Percentiles rank a stretch among this genome's conserved stretches.
These are phyloP conservation scores for Protobothrops mucrosquamatus DNA, from an alignment of 2,113 vertebrate species.

Conservation along the genomic window DNA sequence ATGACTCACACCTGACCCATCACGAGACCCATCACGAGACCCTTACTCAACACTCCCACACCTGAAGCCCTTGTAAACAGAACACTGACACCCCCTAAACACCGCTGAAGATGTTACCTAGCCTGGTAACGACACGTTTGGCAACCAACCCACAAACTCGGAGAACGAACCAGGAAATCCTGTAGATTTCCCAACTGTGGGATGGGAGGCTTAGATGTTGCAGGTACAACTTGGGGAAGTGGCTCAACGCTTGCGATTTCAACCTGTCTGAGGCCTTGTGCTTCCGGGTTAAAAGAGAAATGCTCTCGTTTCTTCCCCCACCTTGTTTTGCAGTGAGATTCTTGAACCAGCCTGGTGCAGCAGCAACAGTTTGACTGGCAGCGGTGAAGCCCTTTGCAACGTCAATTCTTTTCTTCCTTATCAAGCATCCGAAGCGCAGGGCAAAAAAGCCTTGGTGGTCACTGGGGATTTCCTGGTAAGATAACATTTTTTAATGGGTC, in stretches of 20 bases:
- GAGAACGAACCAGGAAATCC: neutral
- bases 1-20: too few species aligned
- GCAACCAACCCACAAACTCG: too few species aligned
- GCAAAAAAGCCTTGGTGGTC: slow-evolving; percentile 78
- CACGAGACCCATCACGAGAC: too few species aligned
- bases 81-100: too few species aligned
- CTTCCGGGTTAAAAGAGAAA: neutral
- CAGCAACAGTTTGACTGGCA: slow-evolving; percentile 43
- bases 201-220: too few species aligned
- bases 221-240: neutral
- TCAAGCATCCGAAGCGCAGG: neutral
- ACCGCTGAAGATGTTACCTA: too few species aligned
- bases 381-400: slow-evolving; percentile 16
- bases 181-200: neutral
- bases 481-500: neutral
- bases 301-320: too few species aligned
- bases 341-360: slow-evolving; percentile 69
- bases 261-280: neutral
- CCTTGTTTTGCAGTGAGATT: slow-evolving; percentile 68
- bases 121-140: too few species aligned
- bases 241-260: neutral
- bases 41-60: too few species aligned
- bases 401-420: slow-evolving; percentile 41
- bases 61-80: too few species aligned
- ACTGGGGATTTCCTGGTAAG: slow-evolving; percentile 74